These are phyloP conservation scores for Tichodroma muraria DNA, from an alignment of 2,113 vertebrate species.

Conservation along the genomic window DNA sequence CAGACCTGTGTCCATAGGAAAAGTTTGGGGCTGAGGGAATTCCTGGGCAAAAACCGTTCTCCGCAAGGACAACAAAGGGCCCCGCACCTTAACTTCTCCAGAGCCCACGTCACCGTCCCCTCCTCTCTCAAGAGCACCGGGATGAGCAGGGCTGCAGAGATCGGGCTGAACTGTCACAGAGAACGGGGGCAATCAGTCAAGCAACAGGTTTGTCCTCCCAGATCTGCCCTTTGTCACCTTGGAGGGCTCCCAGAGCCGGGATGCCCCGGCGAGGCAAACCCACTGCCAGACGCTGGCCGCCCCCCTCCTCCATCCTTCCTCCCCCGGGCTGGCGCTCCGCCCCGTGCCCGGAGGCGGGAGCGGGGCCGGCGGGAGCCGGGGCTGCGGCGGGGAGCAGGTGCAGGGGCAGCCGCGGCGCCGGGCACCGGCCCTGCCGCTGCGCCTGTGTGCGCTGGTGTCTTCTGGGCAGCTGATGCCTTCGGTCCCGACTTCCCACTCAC, in stretches of 20 bases:
- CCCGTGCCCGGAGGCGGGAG: slow-evolving; percentile 28
- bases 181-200: neutral
- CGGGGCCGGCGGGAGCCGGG: neutral
- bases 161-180: neutral
- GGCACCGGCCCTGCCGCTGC: too few relatives aligned
- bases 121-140: neutral
- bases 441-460: neutral
- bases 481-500: neutral
- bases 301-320: neutral
- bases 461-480: neutral
- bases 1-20: neutral
- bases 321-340: slow-evolving; percentile 27
- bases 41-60: neutral
- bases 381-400: slow-evolving; percentile 27
- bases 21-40: neutral
- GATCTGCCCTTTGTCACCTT: neutral
- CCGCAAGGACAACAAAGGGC: neutral
- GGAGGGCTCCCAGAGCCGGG: neutral
- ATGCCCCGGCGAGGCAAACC: neutral
- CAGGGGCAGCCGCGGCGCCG: neutral
- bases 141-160: neutral
- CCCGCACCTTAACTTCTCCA: fast-evolving
- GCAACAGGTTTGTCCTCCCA: neutral
- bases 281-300: fast-evolving
- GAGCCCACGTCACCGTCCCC: neutral